A percentile compares a stretch with the other conserved stretches of the same genome.
phyloP scores from a whole-genome alignment of 2,888 invertebrate genomes.

The Brenthis daphne region DNA sequence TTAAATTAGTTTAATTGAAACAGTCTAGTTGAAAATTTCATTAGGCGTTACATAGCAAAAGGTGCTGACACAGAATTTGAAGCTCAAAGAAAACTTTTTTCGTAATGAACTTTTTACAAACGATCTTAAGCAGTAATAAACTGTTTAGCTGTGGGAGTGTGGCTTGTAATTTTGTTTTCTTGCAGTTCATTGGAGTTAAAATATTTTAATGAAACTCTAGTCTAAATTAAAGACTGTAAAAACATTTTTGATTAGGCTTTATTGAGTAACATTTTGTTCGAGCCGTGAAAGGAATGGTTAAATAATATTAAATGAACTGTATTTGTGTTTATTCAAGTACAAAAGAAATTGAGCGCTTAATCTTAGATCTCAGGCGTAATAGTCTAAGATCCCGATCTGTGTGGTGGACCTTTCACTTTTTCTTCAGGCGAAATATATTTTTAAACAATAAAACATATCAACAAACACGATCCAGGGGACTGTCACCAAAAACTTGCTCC shows the following conservation, averaged over 20 bases:
- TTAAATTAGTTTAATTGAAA: slow-evolving; percentile 34
- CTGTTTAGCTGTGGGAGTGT: slow-evolving; percentile 33
- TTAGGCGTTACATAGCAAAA: slow-evolving; percentile 20
- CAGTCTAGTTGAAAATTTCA: slow-evolving; percentile 30
- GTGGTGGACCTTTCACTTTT: too few species aligned
- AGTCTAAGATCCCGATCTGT: too few species aligned
- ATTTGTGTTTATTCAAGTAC: too few species aligned
- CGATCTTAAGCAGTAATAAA: slow-evolving; percentile 38
- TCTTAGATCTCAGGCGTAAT: too few species aligned
- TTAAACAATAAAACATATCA: too few species aligned
- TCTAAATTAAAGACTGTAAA: slow-evolving; percentile 33
- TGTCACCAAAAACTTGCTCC: too few species aligned
- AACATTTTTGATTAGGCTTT: slow-evolving; percentile 19
- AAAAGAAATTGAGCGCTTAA: too few species aligned
- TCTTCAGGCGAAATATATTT: too few species aligned
- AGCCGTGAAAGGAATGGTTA: too few species aligned
- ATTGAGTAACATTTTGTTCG: slow-evolving; percentile 12
- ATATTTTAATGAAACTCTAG: slow-evolving; percentile 34
- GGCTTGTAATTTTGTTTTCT: slow-evolving; percentile 39
- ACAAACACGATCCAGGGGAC: too few species aligned
- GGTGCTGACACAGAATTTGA: slow-evolving; percentile 27
- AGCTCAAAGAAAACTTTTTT: slow-evolving; percentile 31
- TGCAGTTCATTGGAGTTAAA: slow-evolving; percentile 35
- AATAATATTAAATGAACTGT: too few species aligned
- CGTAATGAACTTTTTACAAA: slow-evolving; percentile 30